Evolutionary conservation across 2,888 invertebrate species (phyloP).

Genomic region (Terebella lapidaria): DNA sequence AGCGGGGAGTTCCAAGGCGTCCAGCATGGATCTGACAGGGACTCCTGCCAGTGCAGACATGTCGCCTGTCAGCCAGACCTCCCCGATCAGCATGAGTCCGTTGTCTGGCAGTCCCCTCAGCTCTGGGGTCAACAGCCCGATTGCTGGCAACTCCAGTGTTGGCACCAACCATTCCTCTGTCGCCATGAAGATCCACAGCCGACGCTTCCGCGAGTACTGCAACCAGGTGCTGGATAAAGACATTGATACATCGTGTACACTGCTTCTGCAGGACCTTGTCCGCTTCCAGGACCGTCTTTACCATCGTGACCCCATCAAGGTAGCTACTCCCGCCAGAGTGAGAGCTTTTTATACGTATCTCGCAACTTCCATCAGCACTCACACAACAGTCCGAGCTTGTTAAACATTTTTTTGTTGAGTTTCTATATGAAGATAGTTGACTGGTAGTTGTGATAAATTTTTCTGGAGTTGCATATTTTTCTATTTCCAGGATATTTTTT

Average conservation of each 20-base stretch:
- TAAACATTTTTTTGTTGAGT: no score
- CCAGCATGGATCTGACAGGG: constrained; percentile 6
- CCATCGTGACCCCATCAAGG: constrained; percentile 62
- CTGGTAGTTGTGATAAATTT: no score
- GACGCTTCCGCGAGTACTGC: constrained; percentile 59
- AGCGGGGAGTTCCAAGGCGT: constrained; percentile 36
- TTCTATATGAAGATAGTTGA: no score
- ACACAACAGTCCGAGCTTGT: no score
- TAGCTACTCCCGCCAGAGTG: no score
- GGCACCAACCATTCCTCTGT: constrained; percentile 29
- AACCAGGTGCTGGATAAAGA: constrained; percentile 61
- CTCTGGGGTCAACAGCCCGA: constrained; percentile 44
- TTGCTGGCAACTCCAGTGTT: constrained; percentile 28
- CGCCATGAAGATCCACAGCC: constrained; percentile 50
- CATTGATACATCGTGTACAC: constrained; percentile 56
- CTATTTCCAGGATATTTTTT: no score
- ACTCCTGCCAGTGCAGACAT: constrained; percentile 44
- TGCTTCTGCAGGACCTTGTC: constrained; percentile 59
- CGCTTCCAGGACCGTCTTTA: constrained; percentile 63
- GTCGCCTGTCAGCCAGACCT: constrained; percentile 51
- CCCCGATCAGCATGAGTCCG: constrained; percentile 49
- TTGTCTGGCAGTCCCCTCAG: constrained; percentile 43
- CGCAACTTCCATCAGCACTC: no score
- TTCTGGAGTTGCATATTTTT: no score
- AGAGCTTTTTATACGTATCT: no score